phyloP scores from a whole-genome alignment of 2,113 vertebrate species.

The Siniperca chuatsi region DNA sequence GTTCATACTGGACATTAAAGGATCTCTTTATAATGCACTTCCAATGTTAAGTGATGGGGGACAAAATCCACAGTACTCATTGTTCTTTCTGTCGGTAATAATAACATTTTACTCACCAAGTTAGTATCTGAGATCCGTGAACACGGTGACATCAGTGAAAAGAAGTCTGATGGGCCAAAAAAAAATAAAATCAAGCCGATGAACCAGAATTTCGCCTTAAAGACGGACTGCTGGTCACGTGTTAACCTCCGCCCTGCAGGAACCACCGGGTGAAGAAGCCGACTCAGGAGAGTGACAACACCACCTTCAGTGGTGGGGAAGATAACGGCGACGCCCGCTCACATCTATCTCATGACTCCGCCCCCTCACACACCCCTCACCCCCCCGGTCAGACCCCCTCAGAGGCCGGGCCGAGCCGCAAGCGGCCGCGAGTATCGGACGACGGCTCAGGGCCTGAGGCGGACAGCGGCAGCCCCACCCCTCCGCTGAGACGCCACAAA shows the following conservation, averaged over 20 bases:
- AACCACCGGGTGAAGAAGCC: slow-evolving; percentile 89
- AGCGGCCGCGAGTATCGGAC: slow-evolving; percentile 83
- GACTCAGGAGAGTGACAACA: slow-evolving; percentile 89
- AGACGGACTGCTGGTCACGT: not conserved
- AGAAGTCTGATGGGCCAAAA: too few relatives aligned
- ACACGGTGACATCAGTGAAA: too few relatives aligned
- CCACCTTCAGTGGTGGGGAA: slow-evolving; percentile 91
- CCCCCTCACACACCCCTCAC: slow-evolving; percentile 73
- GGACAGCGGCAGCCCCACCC: slow-evolving; percentile 83
- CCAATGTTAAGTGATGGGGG: too few relatives aligned
- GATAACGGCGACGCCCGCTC: slow-evolving; percentile 88
- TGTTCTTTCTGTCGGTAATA: too few relatives aligned
- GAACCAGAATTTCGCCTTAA: too few relatives aligned
- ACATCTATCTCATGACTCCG: slow-evolving; percentile 86
- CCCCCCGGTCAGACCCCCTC: slow-evolving; percentile 64
- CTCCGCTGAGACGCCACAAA: slow-evolving; percentile 70
- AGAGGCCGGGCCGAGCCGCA: slow-evolving; percentile 82
- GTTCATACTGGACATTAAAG: too few relatives aligned
- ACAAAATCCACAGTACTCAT: too few relatives aligned
- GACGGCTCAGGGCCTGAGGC: slow-evolving; percentile 85
- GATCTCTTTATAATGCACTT: too few relatives aligned
- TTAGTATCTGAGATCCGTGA: too few relatives aligned
- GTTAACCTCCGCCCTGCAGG: slow-evolving; percentile 66
- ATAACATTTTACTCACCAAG: too few relatives aligned
- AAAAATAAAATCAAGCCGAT: too few relatives aligned